phyloP scores from a whole-genome alignment of 2,797 vertebrate genomes.

The Numenius phaeopus region DNA sequence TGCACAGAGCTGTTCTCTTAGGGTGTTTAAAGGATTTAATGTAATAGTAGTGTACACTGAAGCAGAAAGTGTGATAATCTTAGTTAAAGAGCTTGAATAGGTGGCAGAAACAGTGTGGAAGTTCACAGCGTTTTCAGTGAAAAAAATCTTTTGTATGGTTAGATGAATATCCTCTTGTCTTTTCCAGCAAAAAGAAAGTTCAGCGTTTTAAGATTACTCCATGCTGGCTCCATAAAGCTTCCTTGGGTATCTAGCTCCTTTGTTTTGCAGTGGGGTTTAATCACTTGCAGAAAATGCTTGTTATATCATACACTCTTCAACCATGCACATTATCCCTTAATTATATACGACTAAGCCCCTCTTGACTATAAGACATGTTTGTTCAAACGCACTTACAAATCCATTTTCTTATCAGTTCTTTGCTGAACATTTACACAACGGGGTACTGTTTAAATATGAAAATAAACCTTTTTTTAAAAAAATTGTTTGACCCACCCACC shows the following conservation, averaged over 20 bases:
- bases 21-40: slow-evolving; percentile 24
- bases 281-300: slow-evolving; percentile 1
- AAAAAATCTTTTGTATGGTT: neutral
- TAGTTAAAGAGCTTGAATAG: slow-evolving; percentile 5
- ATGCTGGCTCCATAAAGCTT: neutral
- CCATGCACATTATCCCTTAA: slow-evolving; percentile 49
- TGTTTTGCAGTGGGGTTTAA: slow-evolving; percentile 30
- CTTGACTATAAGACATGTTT: slow-evolving; percentile 63
- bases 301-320: slow-evolving; percentile 30
- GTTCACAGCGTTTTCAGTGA: neutral
- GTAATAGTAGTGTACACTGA: slow-evolving; percentile 2
- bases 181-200: neutral
- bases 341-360: slow-evolving; percentile 37
- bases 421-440: slow-evolving; percentile 72
- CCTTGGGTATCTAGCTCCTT: neutral
- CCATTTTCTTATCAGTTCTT: slow-evolving; percentile 70
- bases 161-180: neutral
- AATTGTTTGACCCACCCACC: slow-evolving; percentile 81
- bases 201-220: neutral
- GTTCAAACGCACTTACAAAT: slow-evolving; percentile 71
- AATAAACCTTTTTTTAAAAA: slow-evolving; percentile 80
- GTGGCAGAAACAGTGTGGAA: neutral
- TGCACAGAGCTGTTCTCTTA: neutral
- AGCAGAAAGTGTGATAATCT: slow-evolving; percentile 19
- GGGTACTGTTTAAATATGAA: slow-evolving; percentile 79